Evolutionary conservation across 2,888 invertebrate species (phyloP).

Genomic region (Cosmopolites sordidus): DNA sequence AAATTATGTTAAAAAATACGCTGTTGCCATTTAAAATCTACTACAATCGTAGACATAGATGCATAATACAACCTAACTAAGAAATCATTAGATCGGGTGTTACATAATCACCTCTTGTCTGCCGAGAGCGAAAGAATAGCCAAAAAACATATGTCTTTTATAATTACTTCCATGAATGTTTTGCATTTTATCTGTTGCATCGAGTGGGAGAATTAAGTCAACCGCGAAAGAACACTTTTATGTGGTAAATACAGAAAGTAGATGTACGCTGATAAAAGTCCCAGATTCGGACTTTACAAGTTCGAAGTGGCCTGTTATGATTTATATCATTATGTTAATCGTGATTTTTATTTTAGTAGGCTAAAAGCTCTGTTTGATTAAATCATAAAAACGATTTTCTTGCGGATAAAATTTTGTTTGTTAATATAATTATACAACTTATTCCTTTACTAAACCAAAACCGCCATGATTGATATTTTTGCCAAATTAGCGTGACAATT

Average conservation of each 20-base stretch:
- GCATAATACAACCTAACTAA: neutral
- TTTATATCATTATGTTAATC: neutral
- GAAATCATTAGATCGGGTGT: constrained; percentile 4
- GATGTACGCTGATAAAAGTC: neutral
- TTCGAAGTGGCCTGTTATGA: neutral
- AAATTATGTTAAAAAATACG: too few species aligned
- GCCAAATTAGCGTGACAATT: too few species aligned
- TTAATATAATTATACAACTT: too few species aligned
- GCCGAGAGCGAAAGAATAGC: constrained; percentile 1
- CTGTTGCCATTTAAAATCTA: too few species aligned
- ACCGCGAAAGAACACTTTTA: constrained; percentile 13
- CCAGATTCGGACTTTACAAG: neutral
- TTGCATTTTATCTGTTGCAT: constrained; percentile 19
- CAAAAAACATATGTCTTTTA: constrained; percentile 15
- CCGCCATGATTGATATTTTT: too few species aligned
- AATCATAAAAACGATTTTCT: neutral
- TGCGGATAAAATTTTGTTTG: too few species aligned
- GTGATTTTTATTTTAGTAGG: neutral
- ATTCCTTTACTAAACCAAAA: too few species aligned
- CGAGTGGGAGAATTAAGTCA: constrained; percentile 20
- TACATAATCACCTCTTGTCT: constrained; percentile 12
- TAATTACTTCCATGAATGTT: constrained; percentile 19
- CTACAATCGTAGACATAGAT: neutral
- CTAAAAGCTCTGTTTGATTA: neutral
- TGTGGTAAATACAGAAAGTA: constrained; percentile 1